Base-by-base conservation (phyloP, 2,888 invertebrate genomes). In the Nephrocerus scutellatus region DNA sequence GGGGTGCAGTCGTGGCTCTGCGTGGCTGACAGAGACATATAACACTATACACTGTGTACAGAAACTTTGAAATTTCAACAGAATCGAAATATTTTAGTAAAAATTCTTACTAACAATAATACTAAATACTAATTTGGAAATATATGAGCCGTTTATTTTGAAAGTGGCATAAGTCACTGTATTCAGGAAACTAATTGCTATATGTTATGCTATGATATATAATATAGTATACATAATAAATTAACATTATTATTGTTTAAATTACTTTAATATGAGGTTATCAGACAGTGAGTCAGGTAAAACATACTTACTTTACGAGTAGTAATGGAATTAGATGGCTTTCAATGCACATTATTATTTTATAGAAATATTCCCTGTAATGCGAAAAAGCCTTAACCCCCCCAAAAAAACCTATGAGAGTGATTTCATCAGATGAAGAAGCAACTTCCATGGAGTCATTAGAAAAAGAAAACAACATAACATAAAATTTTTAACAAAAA, bases 361-460 rank as follows among this genome's bases (percentile, higher is more conserved):
- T 19, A 18, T 34, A 34, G 34, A 25, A 37, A 30, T 29, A n/a
- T n/a, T n/a, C n/a, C n/a, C n/a, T n/a, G n/a, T n/a, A n/a, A n/a
- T n/a, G n/a, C 19, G 30, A 30, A 37, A 18, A 34, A 24, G 8
- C 24, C 16, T 24, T 33, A 33, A 23, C 5, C 15, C 34, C n/a
- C 24, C 23, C 34, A 34, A 37, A n/a, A n/a, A n/a, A n/a, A n/a
- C n/a, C n/a, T n/a, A n/a, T n/a, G n/a, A 19, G 30, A 29, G 30
- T 40, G 24, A 40, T 36, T 30, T 36, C 20, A 30, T 41, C 41
- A 30, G 36, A 38, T 38, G 42, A 42, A 34, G 42, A 41, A 36
- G 23, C 36, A 24, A 32, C 29, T 41, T 30, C 36, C 36, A 36
- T 25, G 36, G 38, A 33, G 37, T 42, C 38, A 39, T 30, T 24